Evolutionary conservation across 2,888 invertebrate genomes (phyloP).

Genomic region (Pycnomerus fuliginosus): DNA sequence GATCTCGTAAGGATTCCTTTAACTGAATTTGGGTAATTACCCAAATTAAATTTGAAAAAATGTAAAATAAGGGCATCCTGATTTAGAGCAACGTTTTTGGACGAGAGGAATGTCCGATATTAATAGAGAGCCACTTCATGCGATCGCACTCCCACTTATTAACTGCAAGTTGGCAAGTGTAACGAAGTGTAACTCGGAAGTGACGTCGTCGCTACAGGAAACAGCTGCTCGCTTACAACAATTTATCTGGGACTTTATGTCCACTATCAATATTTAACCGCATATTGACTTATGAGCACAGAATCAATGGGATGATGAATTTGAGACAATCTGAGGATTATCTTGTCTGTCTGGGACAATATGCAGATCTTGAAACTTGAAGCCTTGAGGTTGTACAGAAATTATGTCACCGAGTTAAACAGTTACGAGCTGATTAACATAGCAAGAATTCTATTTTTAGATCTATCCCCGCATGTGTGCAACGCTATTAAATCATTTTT

Average conservation of each 20-base stretch:
- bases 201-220: slow-evolving; percentile 41
- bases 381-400: slow-evolving; percentile 14
- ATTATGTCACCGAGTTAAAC: slow-evolving; percentile 15
- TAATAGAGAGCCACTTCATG: too few species aligned
- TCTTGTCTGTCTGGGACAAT: too few species aligned
- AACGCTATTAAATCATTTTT: too few species aligned
- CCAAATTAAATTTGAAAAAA: too few species aligned
- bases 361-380: slow-evolving; percentile 9
- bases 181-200: slow-evolving; percentile 41
- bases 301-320: too few species aligned
- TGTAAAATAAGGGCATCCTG: too few species aligned
- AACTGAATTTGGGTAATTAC: too few species aligned
- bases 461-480: slow-evolving; percentile 8
- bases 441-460: slow-evolving; percentile 18
- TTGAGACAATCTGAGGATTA: too few species aligned
- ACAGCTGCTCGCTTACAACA: slow-evolving; percentile 41
- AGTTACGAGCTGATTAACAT: slow-evolving; percentile 16
- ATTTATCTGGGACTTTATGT: slow-evolving; percentile 29
- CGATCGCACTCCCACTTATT: slow-evolving; percentile 14
- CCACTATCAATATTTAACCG: slow-evolving; percentile 12
- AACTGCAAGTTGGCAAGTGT: slow-evolving; percentile 30
- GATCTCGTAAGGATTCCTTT: too few species aligned
- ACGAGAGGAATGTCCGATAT: too few species aligned
- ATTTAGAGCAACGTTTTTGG: too few species aligned
- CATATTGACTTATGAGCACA: slow-evolving; percentile 1